These are phyloP conservation scores for Abramis brama DNA, from an alignment of 2,113 vertebrate genomes.

Conservation along the genomic window DNA sequence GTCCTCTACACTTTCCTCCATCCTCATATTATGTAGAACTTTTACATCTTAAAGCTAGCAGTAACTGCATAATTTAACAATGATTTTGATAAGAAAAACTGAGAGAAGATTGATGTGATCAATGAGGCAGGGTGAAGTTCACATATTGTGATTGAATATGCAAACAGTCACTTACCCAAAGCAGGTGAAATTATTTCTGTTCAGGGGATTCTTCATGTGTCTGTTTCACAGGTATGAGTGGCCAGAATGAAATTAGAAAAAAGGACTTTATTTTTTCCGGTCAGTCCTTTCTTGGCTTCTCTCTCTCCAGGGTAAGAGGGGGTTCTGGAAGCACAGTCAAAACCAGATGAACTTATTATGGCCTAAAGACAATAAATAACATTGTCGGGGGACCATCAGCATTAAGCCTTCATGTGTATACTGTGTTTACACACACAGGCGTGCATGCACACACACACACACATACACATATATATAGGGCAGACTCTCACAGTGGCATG, in stretches of 20 bases:
- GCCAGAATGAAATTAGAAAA: neutral
- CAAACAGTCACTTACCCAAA: neutral
- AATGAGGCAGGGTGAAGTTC: neutral
- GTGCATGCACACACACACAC: neutral
- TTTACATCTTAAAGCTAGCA: neutral
- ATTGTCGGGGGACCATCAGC: slow-evolving; percentile 87
- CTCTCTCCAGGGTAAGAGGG: slow-evolving; percentile 77
- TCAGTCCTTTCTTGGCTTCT: slow-evolving; percentile 13
- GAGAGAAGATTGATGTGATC: neutral
- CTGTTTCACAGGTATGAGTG: neutral
- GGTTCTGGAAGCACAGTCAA: slow-evolving; percentile 91
- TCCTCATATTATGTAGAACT: neutral
- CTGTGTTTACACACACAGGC: neutral
- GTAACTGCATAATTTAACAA: too few relatives aligned
- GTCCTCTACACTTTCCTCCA: too few relatives aligned
- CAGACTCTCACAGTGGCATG: too few relatives aligned
- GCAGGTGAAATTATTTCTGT: neutral
- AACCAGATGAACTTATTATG: slow-evolving; percentile 97
- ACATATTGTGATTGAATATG: neutral
- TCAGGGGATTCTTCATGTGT: neutral
- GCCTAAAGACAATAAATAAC: slow-evolving; percentile 95
- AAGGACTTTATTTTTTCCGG: slow-evolving; percentile 60
- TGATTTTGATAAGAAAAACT: neutral
- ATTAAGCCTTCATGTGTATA: slow-evolving; percentile 63
- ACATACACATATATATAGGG: too few relatives aligned